Conservation (phyloP, 2,888 invertebrate species). For the Rhamphomyia laevipes region DNA sequence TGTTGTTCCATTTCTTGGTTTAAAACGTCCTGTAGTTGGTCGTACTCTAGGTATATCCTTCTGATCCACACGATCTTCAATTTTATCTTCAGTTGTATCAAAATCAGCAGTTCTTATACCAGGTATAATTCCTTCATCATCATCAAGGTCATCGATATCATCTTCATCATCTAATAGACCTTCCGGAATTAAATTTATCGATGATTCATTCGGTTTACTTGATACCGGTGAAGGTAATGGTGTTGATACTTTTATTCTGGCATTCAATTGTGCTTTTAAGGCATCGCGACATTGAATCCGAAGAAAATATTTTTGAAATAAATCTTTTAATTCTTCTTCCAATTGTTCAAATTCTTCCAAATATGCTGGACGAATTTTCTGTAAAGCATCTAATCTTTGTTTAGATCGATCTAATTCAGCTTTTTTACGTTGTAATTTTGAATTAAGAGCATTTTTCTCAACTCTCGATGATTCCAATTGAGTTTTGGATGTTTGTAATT, state of each 20-base stretch:
- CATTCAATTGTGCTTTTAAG: slow-evolving; percentile 67
- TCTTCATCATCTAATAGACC: slow-evolving; percentile 34
- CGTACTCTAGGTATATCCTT: slow-evolving; percentile 22
- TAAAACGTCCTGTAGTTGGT: slow-evolving; percentile 33
- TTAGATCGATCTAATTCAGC: slow-evolving; percentile 86
- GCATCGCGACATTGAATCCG: slow-evolving; percentile 81
- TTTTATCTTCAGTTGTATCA: slow-evolving; percentile 12
- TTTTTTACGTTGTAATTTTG: slow-evolving; percentile 82
- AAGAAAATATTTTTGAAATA: slow-evolving; percentile 80
- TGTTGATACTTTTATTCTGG: slow-evolving; percentile 25
- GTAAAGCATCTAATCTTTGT: slow-evolving; percentile 83
- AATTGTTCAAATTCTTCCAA: slow-evolving; percentile 88
- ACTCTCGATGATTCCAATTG: slow-evolving; percentile 77
- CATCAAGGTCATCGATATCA: slow-evolving; percentile 22
- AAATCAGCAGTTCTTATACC: slow-evolving; percentile 28
- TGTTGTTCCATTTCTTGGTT: slow-evolving; percentile 16
- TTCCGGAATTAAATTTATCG: slow-evolving; percentile 33
- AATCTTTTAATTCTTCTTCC: slow-evolving; percentile 68
- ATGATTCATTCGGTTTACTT: slow-evolving; percentile 30
- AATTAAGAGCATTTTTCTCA: slow-evolving; percentile 79
- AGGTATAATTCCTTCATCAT: slow-evolving; percentile 27
- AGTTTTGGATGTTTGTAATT: slow-evolving; percentile 59
- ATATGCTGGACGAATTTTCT: slow-evolving; percentile 93
- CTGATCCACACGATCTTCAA: background rate
- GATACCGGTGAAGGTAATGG: slow-evolving; percentile 27